These are phyloP conservation scores for Circaetus gallicus DNA, from an alignment of 2,113 vertebrate species.

Conservation along the genomic window DNA sequence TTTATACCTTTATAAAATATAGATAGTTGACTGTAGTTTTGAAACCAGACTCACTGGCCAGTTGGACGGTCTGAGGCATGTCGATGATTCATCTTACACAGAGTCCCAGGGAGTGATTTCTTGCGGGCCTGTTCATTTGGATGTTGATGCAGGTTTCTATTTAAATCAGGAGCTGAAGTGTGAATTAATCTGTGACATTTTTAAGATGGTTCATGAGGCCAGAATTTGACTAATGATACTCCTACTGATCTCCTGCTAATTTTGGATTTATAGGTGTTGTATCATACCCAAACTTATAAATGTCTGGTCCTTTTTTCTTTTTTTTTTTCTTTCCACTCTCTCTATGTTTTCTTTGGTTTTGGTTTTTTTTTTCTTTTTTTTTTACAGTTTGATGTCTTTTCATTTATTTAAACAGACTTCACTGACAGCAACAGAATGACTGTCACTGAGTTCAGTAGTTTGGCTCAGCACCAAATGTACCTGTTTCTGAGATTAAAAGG, in stretches of 20 bases:
- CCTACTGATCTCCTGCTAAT: slow-evolving; percentile 44
- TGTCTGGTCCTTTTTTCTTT: not conserved
- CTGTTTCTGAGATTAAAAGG: not conserved
- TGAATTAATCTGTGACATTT: slow-evolving; percentile 69
- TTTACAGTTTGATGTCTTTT: not conserved
- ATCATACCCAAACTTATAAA: slow-evolving; percentile 22
- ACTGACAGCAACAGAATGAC: not conserved
- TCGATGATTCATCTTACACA: slow-evolving; percentile 25
- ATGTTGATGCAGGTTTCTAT: slow-evolving; percentile 61
- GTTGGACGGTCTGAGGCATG: slow-evolving; percentile 25
- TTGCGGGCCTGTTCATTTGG: slow-evolving; percentile 26
- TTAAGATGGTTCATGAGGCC: slow-evolving; percentile 51
- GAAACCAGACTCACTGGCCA: not conserved
- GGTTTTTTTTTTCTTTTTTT: accelerated
- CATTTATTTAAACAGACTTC: not conserved
- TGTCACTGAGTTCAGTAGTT: not conserved
- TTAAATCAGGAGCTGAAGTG: slow-evolving; percentile 64
- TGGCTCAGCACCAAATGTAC: not conserved
- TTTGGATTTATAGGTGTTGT: slow-evolving; percentile 52
- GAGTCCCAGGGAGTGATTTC: slow-evolving; percentile 34
- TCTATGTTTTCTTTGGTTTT: accelerated
- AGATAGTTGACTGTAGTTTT: not conserved
- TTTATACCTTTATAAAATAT: not conserved
- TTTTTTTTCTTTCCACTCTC: not conserved
- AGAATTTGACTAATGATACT: slow-evolving; percentile 59